Evolutionary conservation across 2,888 invertebrate species (phyloP).

Genomic region (Prosapia bicincta): DNA sequence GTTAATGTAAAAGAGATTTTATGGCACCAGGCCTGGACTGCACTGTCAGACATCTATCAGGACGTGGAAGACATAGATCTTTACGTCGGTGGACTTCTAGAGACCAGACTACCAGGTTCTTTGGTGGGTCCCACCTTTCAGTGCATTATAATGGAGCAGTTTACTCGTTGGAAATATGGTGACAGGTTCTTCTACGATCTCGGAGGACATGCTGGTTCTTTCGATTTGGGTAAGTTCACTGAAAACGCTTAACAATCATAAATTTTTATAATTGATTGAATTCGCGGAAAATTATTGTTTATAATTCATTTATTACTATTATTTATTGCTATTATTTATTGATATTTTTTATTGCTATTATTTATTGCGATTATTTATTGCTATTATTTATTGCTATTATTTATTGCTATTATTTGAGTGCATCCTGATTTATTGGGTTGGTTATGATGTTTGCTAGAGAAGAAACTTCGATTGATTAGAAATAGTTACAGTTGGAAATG

Average conservation of each 20-base stretch:
- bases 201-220: conserved; percentile 29
- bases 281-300: background rate
- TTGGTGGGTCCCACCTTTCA: conserved; percentile 82
- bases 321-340: background rate
- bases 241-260: too few relatives aligned
- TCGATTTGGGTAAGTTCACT: conserved; percentile 29
- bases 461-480: too few relatives aligned
- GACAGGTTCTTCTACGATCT: conserved; percentile 74
- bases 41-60: conserved; percentile 61
- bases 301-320: too few relatives aligned
- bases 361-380: background rate
- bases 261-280: conserved; percentile 6
- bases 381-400: too few relatives aligned
- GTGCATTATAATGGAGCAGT: conserved; percentile 83
- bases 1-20: too few relatives aligned
- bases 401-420: too few relatives aligned
- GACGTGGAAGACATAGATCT: conserved; percentile 78
- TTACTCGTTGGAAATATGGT: conserved; percentile 75
- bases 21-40: conserved; percentile 56
- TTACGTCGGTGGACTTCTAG: conserved; percentile 77
- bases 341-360: background rate
- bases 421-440: too few relatives aligned
- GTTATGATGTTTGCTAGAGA: too few relatives aligned
- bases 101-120: conserved; percentile 68
- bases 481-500: too few relatives aligned